Percentiles rank a stretch among this genome's conserved stretches.
These are phyloP conservation scores for Drosophila nr. medialis DNA, from an alignment of 2,888 invertebrate genomes.

Conservation along the genomic window DNA sequence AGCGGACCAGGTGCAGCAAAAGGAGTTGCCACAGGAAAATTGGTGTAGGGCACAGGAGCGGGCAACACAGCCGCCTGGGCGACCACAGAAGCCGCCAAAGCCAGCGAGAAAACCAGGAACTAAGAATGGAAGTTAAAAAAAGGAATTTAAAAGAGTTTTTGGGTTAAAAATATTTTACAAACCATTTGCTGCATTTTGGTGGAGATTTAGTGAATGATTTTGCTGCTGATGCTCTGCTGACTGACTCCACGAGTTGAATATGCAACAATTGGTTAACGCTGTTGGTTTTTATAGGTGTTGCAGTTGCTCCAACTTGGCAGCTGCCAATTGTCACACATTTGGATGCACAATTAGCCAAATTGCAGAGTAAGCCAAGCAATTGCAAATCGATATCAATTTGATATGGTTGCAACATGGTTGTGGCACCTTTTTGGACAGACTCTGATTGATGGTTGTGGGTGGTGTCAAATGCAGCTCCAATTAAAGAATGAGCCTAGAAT, in stretches of 20 bases:
- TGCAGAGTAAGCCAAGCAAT: conserved; percentile 35
- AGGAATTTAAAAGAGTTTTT: background rate
- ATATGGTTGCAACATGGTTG: conserved; percentile 33
- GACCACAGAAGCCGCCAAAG: conserved; percentile 27
- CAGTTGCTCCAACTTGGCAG: conserved; percentile 22
- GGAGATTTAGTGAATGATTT: background rate
- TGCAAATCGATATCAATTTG: conserved; percentile 19
- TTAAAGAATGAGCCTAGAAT: background rate
- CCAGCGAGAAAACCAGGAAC: conserved; percentile 41
- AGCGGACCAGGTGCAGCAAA: conserved; percentile 48
- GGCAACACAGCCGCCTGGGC: conserved; percentile 37
- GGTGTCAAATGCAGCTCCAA: background rate
- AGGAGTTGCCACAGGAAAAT: conserved; percentile 20
- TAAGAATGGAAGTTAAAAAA: background rate
- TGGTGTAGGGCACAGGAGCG: conserved; percentile 29
- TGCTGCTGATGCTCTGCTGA: conserved; percentile 1
- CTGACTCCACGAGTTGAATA: conserved; percentile 31
- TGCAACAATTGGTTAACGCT: conserved; percentile 2
- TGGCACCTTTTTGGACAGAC: conserved; percentile 11
- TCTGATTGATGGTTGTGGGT: conserved; percentile 11
- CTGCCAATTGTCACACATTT: conserved; percentile 53
- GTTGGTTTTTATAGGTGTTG: conserved; percentile 48
- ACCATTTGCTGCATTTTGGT: conserved; percentile 58
- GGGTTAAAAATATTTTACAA: background rate
- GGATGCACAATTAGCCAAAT: conserved; percentile 55